phyloP scores from a whole-genome alignment of 2,113 vertebrate species.

The Meles meles region DNA sequence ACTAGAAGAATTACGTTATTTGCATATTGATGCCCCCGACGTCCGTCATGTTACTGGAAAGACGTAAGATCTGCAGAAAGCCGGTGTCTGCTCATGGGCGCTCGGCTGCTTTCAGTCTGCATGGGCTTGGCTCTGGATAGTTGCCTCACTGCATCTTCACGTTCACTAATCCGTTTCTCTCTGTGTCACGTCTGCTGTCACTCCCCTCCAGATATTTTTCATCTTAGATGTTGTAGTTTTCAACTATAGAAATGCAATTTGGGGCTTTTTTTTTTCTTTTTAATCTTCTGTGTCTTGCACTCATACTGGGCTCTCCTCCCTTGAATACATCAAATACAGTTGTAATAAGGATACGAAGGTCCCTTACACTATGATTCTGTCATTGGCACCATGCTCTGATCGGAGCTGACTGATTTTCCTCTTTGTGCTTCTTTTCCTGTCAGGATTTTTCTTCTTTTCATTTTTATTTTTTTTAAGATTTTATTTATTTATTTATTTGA shows the following conservation, averaged over 20 bases:
- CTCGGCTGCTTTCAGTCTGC: no score
- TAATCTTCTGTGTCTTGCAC: not conserved
- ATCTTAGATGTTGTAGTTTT: not conserved
- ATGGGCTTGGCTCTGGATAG: not conserved
- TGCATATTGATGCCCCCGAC: not conserved
- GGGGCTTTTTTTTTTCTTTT: not conserved
- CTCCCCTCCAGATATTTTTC: not conserved
- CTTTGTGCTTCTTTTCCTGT: not conserved
- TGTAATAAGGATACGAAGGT: not conserved
- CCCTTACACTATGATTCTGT: not conserved
- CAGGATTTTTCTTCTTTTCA: no score
- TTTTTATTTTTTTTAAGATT: no score
- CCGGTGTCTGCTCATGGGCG: rapidly evolving
- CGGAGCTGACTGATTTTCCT: not conserved
- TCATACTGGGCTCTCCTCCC: not conserved
- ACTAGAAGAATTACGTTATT: not conserved
- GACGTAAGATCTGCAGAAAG: no score
- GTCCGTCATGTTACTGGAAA: not conserved
- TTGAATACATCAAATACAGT: not conserved
- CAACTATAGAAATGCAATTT: not conserved
- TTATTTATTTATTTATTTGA: no score
- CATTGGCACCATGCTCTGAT: not conserved
- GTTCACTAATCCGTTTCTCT: not conserved
- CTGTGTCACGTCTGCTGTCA: not conserved
- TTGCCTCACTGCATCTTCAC: not conserved